Conservation (phyloP, 1,140 invertebrate genomes). For the Tribolium castaneum region DNA sequence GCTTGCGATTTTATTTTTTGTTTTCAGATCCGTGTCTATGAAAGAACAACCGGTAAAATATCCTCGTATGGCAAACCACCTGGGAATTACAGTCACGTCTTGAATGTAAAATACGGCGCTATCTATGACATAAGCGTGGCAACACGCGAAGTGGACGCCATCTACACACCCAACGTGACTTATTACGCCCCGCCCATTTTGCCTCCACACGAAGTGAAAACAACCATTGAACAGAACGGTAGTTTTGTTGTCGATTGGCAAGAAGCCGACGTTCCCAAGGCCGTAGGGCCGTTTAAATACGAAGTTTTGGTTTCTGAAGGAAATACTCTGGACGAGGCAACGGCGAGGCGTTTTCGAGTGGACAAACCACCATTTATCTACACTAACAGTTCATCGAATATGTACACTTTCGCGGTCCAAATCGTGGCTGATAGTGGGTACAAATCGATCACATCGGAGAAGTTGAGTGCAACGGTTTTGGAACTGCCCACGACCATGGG, state of each 20-base stretch:
- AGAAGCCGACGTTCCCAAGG: constrained; percentile 58
- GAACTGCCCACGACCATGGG: background rate
- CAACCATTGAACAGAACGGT: constrained; percentile 68
- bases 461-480: constrained; percentile 20
- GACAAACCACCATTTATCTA: constrained; percentile 71
- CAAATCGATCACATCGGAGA: constrained; percentile 72
- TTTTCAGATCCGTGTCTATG: constrained; percentile 50
- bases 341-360: constrained; percentile 64
- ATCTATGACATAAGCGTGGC: constrained; percentile 72
- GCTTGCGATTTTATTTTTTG: background rate
- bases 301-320: constrained; percentile 74
- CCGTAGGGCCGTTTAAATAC: constrained; percentile 63
- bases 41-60: constrained; percentile 61
- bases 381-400: constrained; percentile 65
- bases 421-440: constrained; percentile 74
- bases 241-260: constrained; percentile 75
- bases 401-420: constrained; percentile 75
- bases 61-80: constrained; percentile 62
- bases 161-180: constrained; percentile 63
- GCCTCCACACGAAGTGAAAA: constrained; percentile 74
- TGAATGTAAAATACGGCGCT: constrained; percentile 72
- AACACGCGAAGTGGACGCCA: constrained; percentile 67
- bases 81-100: constrained; percentile 65
- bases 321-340: constrained; percentile 66
- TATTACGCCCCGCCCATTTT: constrained; percentile 71